These are phyloP conservation scores for Phallusia fumigata DNA, from an alignment of 23 tunicate genomes.

Conservation along the genomic window DNA sequence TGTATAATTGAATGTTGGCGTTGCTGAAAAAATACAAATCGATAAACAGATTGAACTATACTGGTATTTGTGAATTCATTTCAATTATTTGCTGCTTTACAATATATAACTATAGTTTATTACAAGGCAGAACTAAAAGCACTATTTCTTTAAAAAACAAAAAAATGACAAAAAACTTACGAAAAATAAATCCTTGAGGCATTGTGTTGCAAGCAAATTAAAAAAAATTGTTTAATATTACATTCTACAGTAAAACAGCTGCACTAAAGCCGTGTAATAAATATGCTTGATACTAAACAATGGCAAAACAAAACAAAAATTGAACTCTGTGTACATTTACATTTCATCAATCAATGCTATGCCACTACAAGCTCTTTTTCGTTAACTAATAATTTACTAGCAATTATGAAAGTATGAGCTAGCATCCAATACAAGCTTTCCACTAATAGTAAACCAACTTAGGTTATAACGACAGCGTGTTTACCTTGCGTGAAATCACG, in stretches of 20 bases:
- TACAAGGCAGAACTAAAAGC: too few species aligned
- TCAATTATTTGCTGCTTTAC: too few species aligned
- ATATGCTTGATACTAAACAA: not conserved
- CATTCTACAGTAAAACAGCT: not conserved
- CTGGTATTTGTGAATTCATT: not conserved
- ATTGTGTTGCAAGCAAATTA: not conserved
- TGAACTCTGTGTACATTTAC: too few species aligned
- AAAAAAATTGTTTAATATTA: not conserved
- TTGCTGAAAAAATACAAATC: not conserved
- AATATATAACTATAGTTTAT: too few species aligned
- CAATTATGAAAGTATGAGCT: not conserved
- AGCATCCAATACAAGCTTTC: not conserved
- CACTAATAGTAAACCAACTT: not conserved
- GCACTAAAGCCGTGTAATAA: not conserved
- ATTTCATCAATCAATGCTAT: too few species aligned
- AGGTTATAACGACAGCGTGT: not conserved
- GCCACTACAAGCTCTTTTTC: not conserved
- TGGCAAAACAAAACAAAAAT: not conserved
- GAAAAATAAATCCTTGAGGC: constrained; percentile 5
- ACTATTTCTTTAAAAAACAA: too few species aligned
- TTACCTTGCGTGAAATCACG: not conserved
- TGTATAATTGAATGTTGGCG: not conserved
- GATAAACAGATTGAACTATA: not conserved
- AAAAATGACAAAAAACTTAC: not conserved
- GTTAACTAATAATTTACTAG: not conserved